Evolutionary conservation across 2,797 vertebrate species (phyloP).

Genomic region (Buphagus erythrorhynchus): DNA sequence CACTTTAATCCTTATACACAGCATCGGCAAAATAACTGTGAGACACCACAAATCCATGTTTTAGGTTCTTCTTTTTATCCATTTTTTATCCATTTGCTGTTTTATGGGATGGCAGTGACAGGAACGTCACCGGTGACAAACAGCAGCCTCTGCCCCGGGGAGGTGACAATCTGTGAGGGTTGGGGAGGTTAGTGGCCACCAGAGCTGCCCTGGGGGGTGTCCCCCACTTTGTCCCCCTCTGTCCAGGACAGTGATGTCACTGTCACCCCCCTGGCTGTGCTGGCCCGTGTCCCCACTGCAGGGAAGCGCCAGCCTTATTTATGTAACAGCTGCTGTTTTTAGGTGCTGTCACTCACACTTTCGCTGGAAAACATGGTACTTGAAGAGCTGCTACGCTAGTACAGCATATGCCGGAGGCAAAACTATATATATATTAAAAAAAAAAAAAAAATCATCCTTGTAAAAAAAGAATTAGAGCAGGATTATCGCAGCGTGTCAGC

Average conservation of each 20-base stretch:
- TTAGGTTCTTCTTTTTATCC: not conserved
- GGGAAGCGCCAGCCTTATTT: not conserved
- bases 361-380: not conserved
- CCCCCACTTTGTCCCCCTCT: not conserved
- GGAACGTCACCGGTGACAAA: rapidly evolving
- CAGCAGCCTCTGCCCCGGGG: not conserved
- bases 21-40: rapidly evolving
- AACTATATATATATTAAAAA: constrained; percentile 3
- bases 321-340: constrained; percentile 36
- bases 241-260: not conserved
- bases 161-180: not conserved
- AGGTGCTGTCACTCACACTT: constrained; percentile 8
- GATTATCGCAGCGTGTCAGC: not conserved
- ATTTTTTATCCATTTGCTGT: not conserved
- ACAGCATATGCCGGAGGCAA: constrained; percentile 33
- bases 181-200: not conserved
- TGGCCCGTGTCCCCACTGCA: not conserved
- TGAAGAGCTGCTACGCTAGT: constrained; percentile 15
- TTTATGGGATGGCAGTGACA: not conserved
- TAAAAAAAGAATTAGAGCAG: not conserved
- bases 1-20: not conserved
- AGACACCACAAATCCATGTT: not conserved
- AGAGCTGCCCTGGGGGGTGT: not conserved
- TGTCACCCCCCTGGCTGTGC: rapidly evolving
- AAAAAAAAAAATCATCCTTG: not conserved